These are phyloP conservation scores for Zaprionus kolodkinae DNA, from an alignment of 1,140 invertebrate genomes.

Conservation along the genomic window DNA sequence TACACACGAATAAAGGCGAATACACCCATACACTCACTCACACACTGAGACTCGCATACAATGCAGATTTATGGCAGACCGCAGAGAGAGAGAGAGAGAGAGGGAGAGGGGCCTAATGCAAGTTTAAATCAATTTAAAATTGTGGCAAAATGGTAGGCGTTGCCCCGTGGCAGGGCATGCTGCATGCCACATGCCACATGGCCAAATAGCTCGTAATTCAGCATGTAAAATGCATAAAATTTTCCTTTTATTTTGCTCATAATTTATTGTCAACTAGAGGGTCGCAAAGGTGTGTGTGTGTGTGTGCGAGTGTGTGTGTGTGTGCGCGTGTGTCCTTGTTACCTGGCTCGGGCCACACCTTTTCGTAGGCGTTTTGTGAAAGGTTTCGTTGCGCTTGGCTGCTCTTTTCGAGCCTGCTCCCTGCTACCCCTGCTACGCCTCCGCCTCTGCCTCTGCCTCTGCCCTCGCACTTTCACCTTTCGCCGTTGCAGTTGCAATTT, in stretches of 20 bases:
- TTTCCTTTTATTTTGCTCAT: conserved; percentile 48
- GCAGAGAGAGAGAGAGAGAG: conserved; percentile 28
- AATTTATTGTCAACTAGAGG: conserved; percentile 70
- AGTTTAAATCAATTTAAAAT: conserved; percentile 79
- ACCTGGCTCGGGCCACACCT: conserved; percentile 42
- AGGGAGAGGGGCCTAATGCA: conserved; percentile 51
- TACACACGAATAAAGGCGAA: conserved; percentile 2
- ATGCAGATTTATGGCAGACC: conserved; percentile 64
- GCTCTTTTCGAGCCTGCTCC: conserved; percentile 16
- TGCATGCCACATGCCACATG: conserved; percentile 40
- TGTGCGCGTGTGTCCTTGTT: conserved; percentile 34
- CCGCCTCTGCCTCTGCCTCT: background rate
- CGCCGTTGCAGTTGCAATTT: conserved; percentile 35
- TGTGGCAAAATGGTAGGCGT: conserved; percentile 58
- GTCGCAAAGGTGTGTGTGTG: conserved; percentile 18
- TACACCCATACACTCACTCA: conserved; percentile 2
- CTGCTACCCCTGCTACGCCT: conserved; percentile 28
- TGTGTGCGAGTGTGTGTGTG: conserved; percentile 18
- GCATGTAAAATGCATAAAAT: conserved; percentile 67
- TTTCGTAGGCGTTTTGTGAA: conserved; percentile 57
- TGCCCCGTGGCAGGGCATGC: conserved; percentile 22
- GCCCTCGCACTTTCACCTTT: conserved; percentile 77
- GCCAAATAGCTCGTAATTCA: conserved; percentile 57
- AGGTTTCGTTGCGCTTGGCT: conserved; percentile 59
- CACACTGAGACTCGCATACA: conserved; percentile 9